These are phyloP conservation scores for Drosophila ananassae DNA, from an alignment of 1,140 invertebrate species.

Conservation along the genomic window DNA sequence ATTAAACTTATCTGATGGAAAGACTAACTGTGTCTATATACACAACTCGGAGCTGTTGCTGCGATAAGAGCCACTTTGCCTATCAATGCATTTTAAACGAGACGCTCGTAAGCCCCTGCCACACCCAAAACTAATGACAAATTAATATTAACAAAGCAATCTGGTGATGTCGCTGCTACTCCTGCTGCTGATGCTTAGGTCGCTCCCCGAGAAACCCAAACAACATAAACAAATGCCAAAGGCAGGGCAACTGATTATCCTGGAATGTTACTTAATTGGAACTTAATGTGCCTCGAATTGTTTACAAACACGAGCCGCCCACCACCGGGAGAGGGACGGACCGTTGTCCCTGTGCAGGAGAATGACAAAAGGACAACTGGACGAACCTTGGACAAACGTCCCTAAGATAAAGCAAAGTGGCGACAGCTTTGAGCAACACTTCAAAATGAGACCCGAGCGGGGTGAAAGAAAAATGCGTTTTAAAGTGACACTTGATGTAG, in stretches of 20 bases:
- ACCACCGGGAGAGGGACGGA: neutral
- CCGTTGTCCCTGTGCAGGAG: conserved; percentile 1
- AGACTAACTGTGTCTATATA: conserved; percentile 30
- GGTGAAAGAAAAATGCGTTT: conserved; percentile 72
- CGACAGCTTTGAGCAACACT: conserved; percentile 72
- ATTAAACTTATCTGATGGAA: conserved; percentile 77
- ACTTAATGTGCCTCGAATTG: conserved; percentile 77
- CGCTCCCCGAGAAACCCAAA: conserved; percentile 32
- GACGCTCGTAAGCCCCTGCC: conserved; percentile 64
- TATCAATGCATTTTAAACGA: conserved; percentile 81
- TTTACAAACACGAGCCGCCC: conserved; percentile 58
- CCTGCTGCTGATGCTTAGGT: neutral
- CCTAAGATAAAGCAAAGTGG: conserved; percentile 60
- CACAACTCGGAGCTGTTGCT: conserved; percentile 31
- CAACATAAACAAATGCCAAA: conserved; percentile 41
- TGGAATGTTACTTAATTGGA: conserved; percentile 78
- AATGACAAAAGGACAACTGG: neutral
- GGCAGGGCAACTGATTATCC: conserved; percentile 52
- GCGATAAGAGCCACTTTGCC: conserved; percentile 63
- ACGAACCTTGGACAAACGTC: conserved; percentile 7
- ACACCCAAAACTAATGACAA: conserved; percentile 69
- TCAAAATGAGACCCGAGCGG: conserved; percentile 42
- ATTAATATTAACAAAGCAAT: conserved; percentile 82
- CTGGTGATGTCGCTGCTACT: conserved; percentile 23
- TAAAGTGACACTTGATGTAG: conserved; percentile 79